These are phyloP conservation scores for Catocala fraxini DNA, from an alignment of 2,888 invertebrate species.

Conservation along the genomic window DNA sequence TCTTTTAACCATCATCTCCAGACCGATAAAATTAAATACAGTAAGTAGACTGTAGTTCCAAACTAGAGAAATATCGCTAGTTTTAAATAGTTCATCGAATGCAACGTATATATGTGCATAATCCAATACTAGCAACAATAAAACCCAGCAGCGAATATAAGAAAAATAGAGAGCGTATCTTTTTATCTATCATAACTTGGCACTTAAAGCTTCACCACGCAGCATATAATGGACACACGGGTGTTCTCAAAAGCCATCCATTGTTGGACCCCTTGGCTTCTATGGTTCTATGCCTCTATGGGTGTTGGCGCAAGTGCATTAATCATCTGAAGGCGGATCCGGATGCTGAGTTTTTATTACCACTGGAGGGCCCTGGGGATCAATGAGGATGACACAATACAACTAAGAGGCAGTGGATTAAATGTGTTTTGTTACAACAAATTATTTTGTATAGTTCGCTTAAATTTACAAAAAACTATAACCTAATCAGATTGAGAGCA, in stretches of 20 bases:
- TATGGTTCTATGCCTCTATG: constrained; percentile 40
- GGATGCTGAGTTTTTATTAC: constrained; percentile 54
- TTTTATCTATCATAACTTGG: constrained; percentile 24
- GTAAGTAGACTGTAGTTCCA: no score
- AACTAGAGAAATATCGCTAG: no score
- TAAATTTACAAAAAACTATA: no score
- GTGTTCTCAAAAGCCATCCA: constrained; percentile 47
- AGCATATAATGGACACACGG: constrained; percentile 48
- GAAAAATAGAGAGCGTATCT: constrained; percentile 3
- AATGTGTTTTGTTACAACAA: not conserved
- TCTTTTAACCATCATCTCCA: no score
- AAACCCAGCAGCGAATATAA: not conserved
- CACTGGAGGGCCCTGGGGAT: constrained; percentile 50
- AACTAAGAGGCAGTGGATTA: constrained; percentile 3
- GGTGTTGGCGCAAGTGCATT: constrained; percentile 54
- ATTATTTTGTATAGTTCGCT: not conserved
- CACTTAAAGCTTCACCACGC: constrained; percentile 26
- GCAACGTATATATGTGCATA: no score
- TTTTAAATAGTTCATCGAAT: no score
- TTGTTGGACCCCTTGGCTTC: constrained; percentile 49
- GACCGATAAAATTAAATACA: no score
- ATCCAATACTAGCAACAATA: not conserved
- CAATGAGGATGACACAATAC: constrained; percentile 33
- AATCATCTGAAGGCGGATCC: constrained; percentile 53
- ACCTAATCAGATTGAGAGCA: no score